A percentile compares a stretch with the other conserved stretches of the same genome.
Conservation (phyloP, 2,113 vertebrate genomes). For the Nannospalax galili region DNA sequence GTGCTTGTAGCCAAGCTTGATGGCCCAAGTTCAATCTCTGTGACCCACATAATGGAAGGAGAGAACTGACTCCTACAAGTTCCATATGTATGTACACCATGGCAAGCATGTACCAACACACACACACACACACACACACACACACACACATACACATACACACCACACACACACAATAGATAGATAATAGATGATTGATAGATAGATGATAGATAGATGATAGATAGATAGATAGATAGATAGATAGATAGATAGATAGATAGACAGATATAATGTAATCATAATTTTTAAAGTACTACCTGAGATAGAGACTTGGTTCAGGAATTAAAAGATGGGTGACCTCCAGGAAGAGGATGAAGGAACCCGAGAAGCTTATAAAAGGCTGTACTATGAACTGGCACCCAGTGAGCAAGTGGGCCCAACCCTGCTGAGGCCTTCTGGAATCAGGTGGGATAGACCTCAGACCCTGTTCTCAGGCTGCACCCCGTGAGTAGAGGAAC, state of each 20-base stretch:
- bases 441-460: not conserved
- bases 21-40: too few relatives aligned
- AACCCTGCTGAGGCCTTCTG: not conserved
- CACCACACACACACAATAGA: too few relatives aligned
- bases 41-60: not conserved
- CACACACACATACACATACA: not conserved
- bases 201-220: too few relatives aligned
- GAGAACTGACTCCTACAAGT: not conserved
- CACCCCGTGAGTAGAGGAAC: not conserved
- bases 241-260: too few relatives aligned
- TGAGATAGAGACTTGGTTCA: not conserved
- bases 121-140: not conserved
- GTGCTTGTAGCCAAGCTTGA: not conserved
- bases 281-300: not conserved
- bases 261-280: not conserved
- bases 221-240: too few relatives aligned
- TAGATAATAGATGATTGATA: too few relatives aligned
- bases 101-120: too few relatives aligned
- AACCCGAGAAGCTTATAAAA: not conserved
- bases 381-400: not conserved
- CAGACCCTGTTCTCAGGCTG: not conserved
- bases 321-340: not conserved
- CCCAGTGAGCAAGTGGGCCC: rapidly evolving
- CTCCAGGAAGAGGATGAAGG: not conserved
- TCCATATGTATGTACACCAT: too few relatives aligned